Base-by-base conservation (phyloP, 35 echinoderm and acorn worm genomes). In the Holothuria glaberrima region DNA sequence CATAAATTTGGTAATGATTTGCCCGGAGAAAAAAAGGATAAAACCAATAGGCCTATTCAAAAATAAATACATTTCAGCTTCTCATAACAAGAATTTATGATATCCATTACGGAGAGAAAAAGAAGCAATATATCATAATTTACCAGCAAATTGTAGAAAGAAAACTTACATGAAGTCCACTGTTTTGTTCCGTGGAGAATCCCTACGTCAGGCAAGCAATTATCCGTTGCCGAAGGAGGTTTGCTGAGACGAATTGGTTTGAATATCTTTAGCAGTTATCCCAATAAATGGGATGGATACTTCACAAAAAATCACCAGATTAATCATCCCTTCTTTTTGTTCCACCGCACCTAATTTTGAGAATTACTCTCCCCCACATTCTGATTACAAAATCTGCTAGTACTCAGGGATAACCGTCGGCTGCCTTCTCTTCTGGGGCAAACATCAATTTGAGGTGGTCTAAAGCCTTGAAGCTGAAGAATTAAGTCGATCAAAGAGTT, bases 391-490 rank as follows among this genome's bases (percentile, higher is more conserved):
- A n/a, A 41, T 27, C 31, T 75, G 22, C 71, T 32, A 14, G 44
- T 24, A n/a, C 50, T 48, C 38, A 21, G 26, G 21, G 50, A 78
- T 78, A 78, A n/a, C 74, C 74, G 20, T 48, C 44, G 50, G 74
- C 50, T 48, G 50, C 41, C 24, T 78, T 78, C 24, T 78, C 74
- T 78, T 78, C 74, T 21, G 74, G 74, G 74, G 50, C 74, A 78
- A 78, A 78, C 50, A 78, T 78, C 74, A 78, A 78, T 78, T 78
- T 78, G 21, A 78, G 74, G 50, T 48, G 38, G 44, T 18, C 38
- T 78, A 4, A 78, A 50, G 25, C 74, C 74, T 78, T 78, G 22
- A 18, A 78, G 74, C 74, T 78, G 74, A 48, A 78, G 50, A 78
- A 30, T 78, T 78, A 26, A 26, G 74, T 78, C 74, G 74, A 48